Conservation (phyloP, 2,113 vertebrate genomes). For the Xiphorhynchus elegans region DNA sequence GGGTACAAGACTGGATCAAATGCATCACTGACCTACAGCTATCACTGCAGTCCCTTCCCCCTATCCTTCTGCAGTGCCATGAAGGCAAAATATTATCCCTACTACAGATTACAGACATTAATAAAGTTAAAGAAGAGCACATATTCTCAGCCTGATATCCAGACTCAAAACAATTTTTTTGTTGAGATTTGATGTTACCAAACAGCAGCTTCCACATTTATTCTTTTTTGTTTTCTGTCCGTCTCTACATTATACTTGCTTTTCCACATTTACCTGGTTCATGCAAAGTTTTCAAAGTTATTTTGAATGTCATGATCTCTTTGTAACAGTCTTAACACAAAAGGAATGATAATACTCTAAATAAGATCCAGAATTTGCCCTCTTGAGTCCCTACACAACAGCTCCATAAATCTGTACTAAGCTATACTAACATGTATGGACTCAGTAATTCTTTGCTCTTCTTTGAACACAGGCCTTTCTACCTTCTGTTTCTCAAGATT, state of each 20-base stretch:
- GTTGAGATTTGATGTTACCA: background rate
- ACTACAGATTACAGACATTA: fast-evolving
- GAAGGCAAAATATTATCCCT: background rate
- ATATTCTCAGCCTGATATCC: background rate
- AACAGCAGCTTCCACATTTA: background rate
- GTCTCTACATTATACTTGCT: background rate
- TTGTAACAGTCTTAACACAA: background rate
- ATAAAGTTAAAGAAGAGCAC: background rate
- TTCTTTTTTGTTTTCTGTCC: background rate
- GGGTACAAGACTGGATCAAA: background rate
- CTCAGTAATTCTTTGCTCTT: background rate
- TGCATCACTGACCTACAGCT: background rate
- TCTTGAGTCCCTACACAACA: background rate
- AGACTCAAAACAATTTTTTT: background rate
- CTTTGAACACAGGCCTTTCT: background rate
- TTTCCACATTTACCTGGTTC: background rate
- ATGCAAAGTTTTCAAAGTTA: background rate
- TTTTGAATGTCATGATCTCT: background rate
- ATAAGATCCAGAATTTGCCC: background rate
- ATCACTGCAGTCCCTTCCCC: background rate
- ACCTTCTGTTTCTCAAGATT: background rate
- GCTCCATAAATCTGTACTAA: background rate
- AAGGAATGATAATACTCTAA: background rate
- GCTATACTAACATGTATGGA: background rate
- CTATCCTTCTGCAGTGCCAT: background rate